phyloP scores from a whole-genome alignment of 2,888 invertebrate genomes.

The Julus scandinavius region DNA sequence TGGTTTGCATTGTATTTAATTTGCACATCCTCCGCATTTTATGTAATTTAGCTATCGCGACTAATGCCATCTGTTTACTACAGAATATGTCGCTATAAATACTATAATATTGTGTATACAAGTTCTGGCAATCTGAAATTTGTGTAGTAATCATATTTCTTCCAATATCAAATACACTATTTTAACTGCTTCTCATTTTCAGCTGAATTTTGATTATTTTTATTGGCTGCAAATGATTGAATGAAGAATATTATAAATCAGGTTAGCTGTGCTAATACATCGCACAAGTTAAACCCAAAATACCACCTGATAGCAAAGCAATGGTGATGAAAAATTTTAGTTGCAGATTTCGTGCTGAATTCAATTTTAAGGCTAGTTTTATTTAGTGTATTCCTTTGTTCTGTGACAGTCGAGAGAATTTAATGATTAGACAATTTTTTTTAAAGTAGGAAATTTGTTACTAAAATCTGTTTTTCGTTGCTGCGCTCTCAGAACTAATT shows the following conservation, averaged over 20 bases:
- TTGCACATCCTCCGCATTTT: not conserved
- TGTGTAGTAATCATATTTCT: not conserved
- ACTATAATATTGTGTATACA: not conserved
- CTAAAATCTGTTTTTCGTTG: not conserved
- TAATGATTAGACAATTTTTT: not conserved
- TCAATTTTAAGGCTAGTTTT: not conserved
- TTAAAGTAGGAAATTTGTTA: not conserved
- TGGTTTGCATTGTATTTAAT: not conserved
- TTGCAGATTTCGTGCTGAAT: not conserved
- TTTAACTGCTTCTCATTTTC: not conserved
- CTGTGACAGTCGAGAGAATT: not conserved
- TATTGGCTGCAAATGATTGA: not conserved
- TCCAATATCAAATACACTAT: not conserved
- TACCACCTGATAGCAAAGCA: not conserved
- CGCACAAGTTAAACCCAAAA: not conserved
- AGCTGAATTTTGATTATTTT: not conserved
- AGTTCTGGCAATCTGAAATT: not conserved
- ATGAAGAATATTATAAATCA: not conserved
- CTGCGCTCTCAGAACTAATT: not conserved
- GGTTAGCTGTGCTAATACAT: not conserved
- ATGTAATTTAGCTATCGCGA: too few species aligned
- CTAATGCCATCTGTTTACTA: too few species aligned
- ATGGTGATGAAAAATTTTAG: not conserved
- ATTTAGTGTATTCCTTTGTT: too few species aligned
- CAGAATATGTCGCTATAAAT: not conserved